Conservation (phyloP, 2,113 vertebrate genomes). For the Nicator chloris region DNA sequence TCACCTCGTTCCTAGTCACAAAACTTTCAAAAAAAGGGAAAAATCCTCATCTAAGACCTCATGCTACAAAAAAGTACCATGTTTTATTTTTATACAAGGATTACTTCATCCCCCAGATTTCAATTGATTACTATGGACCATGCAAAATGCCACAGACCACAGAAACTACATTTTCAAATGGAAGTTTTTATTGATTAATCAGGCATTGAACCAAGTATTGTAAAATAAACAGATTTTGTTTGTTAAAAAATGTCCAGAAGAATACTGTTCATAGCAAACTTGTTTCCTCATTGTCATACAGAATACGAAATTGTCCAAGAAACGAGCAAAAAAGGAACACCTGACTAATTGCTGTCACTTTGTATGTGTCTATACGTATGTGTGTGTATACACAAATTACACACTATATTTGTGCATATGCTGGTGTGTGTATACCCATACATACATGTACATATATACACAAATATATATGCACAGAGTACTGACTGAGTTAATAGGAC, state of each 20-base stretch:
- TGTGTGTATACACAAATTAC: not conserved
- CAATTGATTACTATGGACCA: slow-evolving; percentile 13
- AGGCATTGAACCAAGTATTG: slow-evolving; percentile 42
- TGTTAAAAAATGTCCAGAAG: slow-evolving; percentile 16
- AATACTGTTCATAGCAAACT: slow-evolving; percentile 36
- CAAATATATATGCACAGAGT: not conserved
- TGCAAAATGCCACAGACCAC: slow-evolving; percentile 48
- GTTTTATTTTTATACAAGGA: not conserved
- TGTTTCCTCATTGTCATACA: slow-evolving; percentile 13
- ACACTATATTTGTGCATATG: not conserved
- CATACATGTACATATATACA: not conserved
- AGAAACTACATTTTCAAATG: slow-evolving; percentile 23
- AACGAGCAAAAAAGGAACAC: slow-evolving; percentile 24
- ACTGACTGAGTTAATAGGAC: not conserved
- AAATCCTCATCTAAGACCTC: not conserved
- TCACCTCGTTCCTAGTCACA: not conserved
- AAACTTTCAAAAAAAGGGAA: not conserved
- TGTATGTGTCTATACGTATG: not conserved
- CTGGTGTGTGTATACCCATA: not conserved
- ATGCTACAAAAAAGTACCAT: not conserved
- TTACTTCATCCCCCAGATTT: not conserved
- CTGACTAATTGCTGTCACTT: not conserved
- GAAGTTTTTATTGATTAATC: slow-evolving; percentile 54
- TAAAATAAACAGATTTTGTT: slow-evolving; percentile 50
- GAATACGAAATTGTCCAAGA: not conserved